Conservation (phyloP, 2,113 vertebrate genomes). For the Lepisosteus oculatus region DNA sequence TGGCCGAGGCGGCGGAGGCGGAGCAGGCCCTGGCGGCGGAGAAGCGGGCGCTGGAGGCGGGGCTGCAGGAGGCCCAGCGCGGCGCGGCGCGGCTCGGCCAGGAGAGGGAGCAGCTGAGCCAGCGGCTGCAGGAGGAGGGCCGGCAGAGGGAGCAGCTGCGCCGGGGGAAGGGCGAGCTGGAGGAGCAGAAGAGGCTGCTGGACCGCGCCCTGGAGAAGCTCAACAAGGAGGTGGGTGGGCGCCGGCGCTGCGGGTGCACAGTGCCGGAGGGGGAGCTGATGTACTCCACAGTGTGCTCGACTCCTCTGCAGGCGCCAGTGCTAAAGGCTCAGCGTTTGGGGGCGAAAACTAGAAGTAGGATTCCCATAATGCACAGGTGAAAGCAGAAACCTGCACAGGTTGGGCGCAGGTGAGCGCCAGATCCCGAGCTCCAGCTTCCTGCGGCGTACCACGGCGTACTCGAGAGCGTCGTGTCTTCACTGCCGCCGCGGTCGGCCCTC, state of each 20-base stretch:
- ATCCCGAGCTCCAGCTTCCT: too few species aligned
- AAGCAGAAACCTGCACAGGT: too few species aligned
- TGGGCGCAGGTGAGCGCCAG: too few species aligned
- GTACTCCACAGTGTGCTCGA: too few species aligned
- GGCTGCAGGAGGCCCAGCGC: constrained; percentile 74
- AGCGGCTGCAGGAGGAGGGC: constrained; percentile 74
- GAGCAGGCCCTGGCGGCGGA: constrained; percentile 68
- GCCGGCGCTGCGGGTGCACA: neutral
- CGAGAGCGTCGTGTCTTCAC: too few species aligned
- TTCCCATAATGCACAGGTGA: too few species aligned
- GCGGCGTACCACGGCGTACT: too few species aligned
- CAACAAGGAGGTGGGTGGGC: constrained; percentile 61
- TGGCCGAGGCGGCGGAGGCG: constrained; percentile 15
- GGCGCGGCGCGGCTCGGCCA: constrained; percentile 57
- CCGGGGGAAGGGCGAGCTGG: constrained; percentile 73
- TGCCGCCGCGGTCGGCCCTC: too few species aligned
- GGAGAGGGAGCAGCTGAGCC: constrained; percentile 74
- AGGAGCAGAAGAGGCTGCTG: constrained; percentile 86
- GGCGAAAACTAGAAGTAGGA: too few species aligned
- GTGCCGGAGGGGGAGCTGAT: too few species aligned
- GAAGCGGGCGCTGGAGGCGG: constrained; percentile 70
- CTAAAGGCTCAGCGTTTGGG: too few species aligned
- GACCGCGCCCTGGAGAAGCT: constrained; percentile 72
- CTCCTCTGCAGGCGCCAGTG: too few species aligned
- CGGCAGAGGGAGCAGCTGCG: constrained; percentile 77